A percentile compares a stretch with the other conserved stretches of the same genome.
Conservation (phyloP, 2,797 vertebrate species). For the Oophaga sylvatica region DNA sequence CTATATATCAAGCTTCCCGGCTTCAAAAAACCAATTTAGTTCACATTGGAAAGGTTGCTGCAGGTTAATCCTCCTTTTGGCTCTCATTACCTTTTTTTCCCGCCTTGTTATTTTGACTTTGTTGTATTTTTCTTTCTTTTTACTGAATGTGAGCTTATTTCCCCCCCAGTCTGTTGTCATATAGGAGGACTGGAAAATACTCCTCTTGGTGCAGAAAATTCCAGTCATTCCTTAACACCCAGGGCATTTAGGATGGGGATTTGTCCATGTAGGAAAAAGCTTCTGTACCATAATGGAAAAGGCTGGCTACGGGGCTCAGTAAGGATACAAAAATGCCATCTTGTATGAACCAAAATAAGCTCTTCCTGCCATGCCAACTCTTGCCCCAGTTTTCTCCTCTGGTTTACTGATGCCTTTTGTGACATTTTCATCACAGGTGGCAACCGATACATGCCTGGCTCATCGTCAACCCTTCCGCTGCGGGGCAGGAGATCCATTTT, state of each 20-base stretch:
- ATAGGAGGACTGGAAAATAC: not conserved
- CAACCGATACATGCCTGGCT: constrained; percentile 81
- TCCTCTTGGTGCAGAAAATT: not conserved
- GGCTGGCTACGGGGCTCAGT: not conserved
- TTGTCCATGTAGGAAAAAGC: not conserved
- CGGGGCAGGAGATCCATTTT: constrained; percentile 76
- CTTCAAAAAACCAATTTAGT: constrained; percentile 34
- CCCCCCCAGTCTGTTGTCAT: not conserved
- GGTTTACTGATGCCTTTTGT: not conserved
- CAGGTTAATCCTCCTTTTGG: constrained; percentile 1
- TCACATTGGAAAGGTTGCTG: constrained; percentile 23
- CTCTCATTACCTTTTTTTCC: not conserved
- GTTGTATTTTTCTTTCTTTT: not conserved
- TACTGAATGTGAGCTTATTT: not conserved
- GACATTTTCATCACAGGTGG: constrained; percentile 70
- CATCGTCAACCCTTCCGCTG: constrained; percentile 63
- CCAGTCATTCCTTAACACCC: not conserved
- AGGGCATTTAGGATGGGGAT: not conserved
- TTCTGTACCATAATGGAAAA: not conserved
- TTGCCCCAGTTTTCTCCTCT: not conserved
- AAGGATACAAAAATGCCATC: not conserved
- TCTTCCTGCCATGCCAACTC: not conserved
- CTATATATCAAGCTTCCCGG: not conserved
- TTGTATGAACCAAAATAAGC: no score
- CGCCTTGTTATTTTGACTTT: not conserved